Conservation (phyloP, 2,113 vertebrate genomes). For the Tretioscincus oriximinensis region DNA sequence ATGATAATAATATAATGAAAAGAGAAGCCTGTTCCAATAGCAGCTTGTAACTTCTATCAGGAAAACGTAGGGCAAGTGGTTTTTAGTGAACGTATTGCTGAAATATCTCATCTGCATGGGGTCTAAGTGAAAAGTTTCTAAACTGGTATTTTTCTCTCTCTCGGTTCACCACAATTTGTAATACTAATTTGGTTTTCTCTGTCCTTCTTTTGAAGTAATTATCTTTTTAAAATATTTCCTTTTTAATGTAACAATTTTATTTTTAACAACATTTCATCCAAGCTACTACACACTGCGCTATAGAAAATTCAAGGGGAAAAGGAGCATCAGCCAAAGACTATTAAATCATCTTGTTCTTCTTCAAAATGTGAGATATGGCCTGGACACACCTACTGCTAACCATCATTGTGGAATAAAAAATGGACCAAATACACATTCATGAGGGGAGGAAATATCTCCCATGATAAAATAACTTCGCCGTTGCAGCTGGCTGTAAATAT, state of each 20-base stretch:
- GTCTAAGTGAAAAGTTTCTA: background rate
- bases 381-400: constrained; percentile 25
- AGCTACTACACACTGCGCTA: background rate
- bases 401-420: constrained; percentile 23
- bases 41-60: too few relatives aligned
- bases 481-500: constrained; percentile 29
- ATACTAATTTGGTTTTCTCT: constrained; percentile 8
- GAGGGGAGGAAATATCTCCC: constrained; percentile 12
- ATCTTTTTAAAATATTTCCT: constrained; percentile 14
- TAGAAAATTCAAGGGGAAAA: constrained; percentile 11
- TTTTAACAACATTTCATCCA: constrained; percentile 9
- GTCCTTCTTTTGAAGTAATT: constrained; percentile 15
- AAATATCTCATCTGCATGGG: too few relatives aligned
- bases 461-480: constrained; percentile 14
- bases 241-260: background rate
- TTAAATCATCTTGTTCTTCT: constrained; percentile 24
- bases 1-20: too few relatives aligned
- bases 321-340: constrained; percentile 20
- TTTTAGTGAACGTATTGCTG: too few relatives aligned
- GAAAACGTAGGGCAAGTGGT: too few relatives aligned
- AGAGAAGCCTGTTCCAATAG: too few relatives aligned
- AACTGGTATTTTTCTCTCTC: background rate
- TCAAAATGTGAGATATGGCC: constrained; percentile 23
- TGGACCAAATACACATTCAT: constrained; percentile 14
- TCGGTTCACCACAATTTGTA: background rate